These are phyloP conservation scores for Pampus argenteus DNA, from an alignment of 2,797 vertebrate genomes.

Conservation along the genomic window DNA sequence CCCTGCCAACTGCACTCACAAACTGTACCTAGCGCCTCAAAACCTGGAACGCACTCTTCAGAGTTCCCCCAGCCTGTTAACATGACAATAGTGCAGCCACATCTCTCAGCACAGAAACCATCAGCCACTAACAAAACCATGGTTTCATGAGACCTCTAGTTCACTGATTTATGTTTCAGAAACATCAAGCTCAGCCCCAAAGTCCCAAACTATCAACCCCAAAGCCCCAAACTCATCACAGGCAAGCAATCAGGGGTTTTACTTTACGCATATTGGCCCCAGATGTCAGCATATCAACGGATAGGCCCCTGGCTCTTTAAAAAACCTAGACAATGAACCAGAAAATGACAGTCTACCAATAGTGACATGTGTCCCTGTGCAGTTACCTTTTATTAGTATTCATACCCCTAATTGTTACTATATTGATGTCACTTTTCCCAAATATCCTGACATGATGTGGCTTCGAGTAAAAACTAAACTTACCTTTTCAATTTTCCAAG, in stretches of 20 bases:
- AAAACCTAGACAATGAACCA: slow-evolving; percentile 48
- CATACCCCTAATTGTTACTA: slow-evolving; percentile 40
- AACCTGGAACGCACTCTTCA: slow-evolving; percentile 50
- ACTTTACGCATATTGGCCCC: slow-evolving; percentile 46
- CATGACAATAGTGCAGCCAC: slow-evolving; percentile 58
- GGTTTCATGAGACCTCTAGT: slow-evolving; percentile 60
- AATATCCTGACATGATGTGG: slow-evolving; percentile 27
- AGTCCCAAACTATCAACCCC: slow-evolving; percentile 58
- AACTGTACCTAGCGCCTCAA: slow-evolving; percentile 32
- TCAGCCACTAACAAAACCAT: slow-evolving; percentile 56
- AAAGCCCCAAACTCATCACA: slow-evolving; percentile 73
- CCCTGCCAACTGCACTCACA: slow-evolving; percentile 58
- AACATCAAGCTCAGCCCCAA: slow-evolving; percentile 49
- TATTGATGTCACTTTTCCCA: slow-evolving; percentile 35
- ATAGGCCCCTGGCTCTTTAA: slow-evolving; percentile 42
- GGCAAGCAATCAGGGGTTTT: slow-evolving; percentile 41
- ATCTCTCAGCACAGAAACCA: slow-evolving; percentile 55
- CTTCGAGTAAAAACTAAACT: slow-evolving; percentile 34
- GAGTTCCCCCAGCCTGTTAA: slow-evolving; percentile 57
- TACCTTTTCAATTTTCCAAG: slow-evolving; percentile 47
- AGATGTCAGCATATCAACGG: slow-evolving; percentile 46
- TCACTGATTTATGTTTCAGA: slow-evolving; percentile 66
- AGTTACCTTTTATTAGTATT: slow-evolving; percentile 34
- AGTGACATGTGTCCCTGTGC: slow-evolving; percentile 34
- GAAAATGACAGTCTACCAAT: slow-evolving; percentile 41